phyloP scores from a whole-genome alignment of 37 sponge, comb jelly and placozoan genomes.

The Eunapius fragilis region DNA sequence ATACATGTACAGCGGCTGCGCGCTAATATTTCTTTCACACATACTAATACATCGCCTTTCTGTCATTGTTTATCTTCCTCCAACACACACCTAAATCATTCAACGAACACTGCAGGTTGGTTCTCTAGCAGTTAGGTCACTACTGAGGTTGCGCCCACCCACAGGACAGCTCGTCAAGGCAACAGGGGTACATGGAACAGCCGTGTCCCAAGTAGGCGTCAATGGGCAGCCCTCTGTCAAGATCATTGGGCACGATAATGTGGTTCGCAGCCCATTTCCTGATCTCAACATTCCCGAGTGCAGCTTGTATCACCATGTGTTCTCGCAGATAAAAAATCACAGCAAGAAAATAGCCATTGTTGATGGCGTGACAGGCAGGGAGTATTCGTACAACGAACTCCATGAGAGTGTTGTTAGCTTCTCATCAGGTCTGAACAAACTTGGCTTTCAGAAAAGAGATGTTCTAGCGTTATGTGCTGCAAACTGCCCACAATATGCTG shows the following conservation, averaged over 20 bases:
- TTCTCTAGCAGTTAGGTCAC: not conserved
- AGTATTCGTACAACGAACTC: constrained; percentile 54
- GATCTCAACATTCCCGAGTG: constrained; percentile 21
- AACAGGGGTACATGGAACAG: not conserved
- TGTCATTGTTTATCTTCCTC: not conserved
- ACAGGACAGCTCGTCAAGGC: not conserved
- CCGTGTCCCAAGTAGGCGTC: not conserved
- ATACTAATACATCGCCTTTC: not conserved
- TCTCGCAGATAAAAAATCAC: constrained; percentile 23
- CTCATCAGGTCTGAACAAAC: constrained; percentile 51
- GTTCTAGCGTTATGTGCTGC: constrained; percentile 57
- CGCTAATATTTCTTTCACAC: too few relatives aligned
- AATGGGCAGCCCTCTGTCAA: not conserved
- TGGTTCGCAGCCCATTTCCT: constrained; percentile 66
- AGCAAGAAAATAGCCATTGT: constrained; percentile 51
- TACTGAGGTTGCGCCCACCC: not conserved
- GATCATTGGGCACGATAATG: constrained; percentile 16
- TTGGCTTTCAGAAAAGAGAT: constrained; percentile 64
- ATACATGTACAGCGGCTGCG: too few relatives aligned
- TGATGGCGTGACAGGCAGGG: constrained; percentile 42
- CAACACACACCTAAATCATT: not conserved
- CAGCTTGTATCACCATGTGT: constrained; percentile 30
- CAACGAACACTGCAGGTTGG: not conserved
- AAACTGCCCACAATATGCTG: constrained; percentile 54
- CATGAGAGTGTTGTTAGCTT: constrained; percentile 29